Evolutionary conservation across 1,140 invertebrate genomes (phyloP).

Genomic region (Drosophila micromelanica): DNA sequence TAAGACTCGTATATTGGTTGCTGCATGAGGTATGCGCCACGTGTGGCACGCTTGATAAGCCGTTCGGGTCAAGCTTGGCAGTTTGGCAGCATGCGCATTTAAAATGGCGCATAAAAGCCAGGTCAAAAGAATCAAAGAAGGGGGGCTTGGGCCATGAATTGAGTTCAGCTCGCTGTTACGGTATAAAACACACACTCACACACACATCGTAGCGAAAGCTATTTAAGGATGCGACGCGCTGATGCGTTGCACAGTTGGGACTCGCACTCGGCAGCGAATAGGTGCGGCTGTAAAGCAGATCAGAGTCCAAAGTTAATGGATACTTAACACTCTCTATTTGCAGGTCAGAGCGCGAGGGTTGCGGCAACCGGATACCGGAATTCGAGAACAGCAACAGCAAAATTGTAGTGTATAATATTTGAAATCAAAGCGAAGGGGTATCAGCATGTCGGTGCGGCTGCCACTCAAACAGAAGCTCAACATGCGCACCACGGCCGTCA

Average conservation of each 20-base stretch:
- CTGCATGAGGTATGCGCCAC: constrained; percentile 12
- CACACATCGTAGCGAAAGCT: constrained; percentile 57
- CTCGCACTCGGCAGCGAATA: constrained; percentile 61
- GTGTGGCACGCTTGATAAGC: constrained; percentile 39
- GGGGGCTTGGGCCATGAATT: constrained; percentile 22
- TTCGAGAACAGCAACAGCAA: background rate
- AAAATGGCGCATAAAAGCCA: constrained; percentile 58
- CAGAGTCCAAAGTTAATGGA: constrained; percentile 11
- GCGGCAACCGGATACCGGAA: constrained; percentile 9
- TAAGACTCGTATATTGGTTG: constrained; percentile 6
- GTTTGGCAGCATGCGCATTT: constrained; percentile 36
- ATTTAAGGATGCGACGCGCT: constrained; percentile 79
- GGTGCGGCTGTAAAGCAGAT: constrained; percentile 40
- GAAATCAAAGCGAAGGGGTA: constrained; percentile 82
- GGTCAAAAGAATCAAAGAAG: constrained; percentile 47
- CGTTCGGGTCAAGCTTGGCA: constrained; percentile 7
- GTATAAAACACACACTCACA: constrained; percentile 16
- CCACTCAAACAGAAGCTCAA: constrained; percentile 68
- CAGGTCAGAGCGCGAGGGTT: constrained; percentile 12
- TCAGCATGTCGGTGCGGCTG: constrained; percentile 60
- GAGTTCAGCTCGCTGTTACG: constrained; percentile 37
- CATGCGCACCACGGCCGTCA: constrained; percentile 79
- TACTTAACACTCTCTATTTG: constrained; percentile 17
- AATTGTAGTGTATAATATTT: constrained; percentile 77
- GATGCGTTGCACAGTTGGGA: constrained; percentile 78